A percentile compares a stretch with the other conserved stretches of the same genome.
Conservation (phyloP, 1,140 invertebrate genomes). For the Lucilia sericata region DNA sequence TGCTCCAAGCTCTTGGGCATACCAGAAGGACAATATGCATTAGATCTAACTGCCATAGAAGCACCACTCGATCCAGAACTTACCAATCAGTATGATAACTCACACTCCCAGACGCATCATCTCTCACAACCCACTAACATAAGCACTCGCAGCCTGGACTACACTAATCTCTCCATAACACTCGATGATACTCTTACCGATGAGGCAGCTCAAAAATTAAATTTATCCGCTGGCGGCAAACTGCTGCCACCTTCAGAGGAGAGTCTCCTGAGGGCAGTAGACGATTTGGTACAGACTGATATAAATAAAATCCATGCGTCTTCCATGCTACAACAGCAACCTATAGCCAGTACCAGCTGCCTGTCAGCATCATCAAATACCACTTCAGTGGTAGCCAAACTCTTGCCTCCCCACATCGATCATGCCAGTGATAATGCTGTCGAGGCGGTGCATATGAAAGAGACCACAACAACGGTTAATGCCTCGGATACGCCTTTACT, state of each 20-base stretch:
- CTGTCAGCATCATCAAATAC: not conserved
- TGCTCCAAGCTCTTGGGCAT: constrained; percentile 61
- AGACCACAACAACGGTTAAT: constrained; percentile 52
- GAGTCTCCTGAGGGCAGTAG: constrained; percentile 60
- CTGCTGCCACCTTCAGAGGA: constrained; percentile 64
- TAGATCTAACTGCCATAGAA: constrained; percentile 64
- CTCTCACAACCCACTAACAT: not conserved
- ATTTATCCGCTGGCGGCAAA: constrained; percentile 63
- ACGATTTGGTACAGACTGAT: constrained; percentile 54
- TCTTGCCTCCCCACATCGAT: constrained; percentile 56
- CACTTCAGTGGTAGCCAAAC: constrained; percentile 42
- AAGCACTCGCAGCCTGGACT: constrained; percentile 43
- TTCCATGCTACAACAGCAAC: not conserved
- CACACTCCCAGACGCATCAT: not conserved
- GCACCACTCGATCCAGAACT: constrained; percentile 39
- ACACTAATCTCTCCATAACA: constrained; percentile 61
- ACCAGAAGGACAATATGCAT: constrained; percentile 64
- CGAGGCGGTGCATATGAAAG: constrained; percentile 61
- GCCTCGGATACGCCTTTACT: constrained; percentile 50
- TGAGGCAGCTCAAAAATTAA: constrained; percentile 64
- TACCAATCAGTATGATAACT: not conserved
- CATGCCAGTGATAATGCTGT: constrained; percentile 66
- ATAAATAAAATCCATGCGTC: constrained; percentile 46
- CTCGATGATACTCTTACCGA: constrained; percentile 64
- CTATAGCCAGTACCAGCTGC: not conserved